phyloP scores from a whole-genome alignment of 1,140 invertebrate species.

The Philotrypesis tridentata region DNA sequence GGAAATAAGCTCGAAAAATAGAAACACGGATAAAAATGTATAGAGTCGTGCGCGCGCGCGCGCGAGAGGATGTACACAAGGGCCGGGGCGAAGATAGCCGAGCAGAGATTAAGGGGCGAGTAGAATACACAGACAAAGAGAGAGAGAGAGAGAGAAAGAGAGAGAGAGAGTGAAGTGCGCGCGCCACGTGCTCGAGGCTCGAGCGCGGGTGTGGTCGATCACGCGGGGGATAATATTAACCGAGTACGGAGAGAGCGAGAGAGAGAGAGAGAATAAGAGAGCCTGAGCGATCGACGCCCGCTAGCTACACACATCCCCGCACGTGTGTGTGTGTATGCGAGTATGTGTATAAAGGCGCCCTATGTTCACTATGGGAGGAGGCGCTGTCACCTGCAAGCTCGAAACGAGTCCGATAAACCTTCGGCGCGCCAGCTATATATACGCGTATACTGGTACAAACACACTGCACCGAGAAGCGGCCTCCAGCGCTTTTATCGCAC shows the following conservation, averaged over 20 bases:
- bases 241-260: neutral
- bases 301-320: neutral
- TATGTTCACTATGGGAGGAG: neutral
- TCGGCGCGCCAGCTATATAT: too few species aligned
- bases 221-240: conserved; percentile 44
- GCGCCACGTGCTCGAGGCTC: conserved; percentile 38
- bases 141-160: neutral
- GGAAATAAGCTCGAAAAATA: conserved; percentile 7
- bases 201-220: conserved; percentile 65
- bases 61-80: neutral
- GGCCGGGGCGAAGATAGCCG: neutral
- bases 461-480: neutral
- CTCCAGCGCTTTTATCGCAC: neutral
- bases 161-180: conserved; percentile 45
- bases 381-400: conserved; percentile 37
- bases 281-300: neutral
- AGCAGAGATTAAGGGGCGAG: neutral
- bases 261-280: neutral
- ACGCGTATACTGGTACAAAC: too few species aligned
- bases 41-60: neutral
- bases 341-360: neutral
- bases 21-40: conserved; percentile 1
- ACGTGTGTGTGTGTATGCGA: neutral
- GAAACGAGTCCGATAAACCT: conserved; percentile 6
- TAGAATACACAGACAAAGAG: neutral